Conservation (phyloP, 2,113 vertebrate species). For the Aegotheles bennettii region DNA sequence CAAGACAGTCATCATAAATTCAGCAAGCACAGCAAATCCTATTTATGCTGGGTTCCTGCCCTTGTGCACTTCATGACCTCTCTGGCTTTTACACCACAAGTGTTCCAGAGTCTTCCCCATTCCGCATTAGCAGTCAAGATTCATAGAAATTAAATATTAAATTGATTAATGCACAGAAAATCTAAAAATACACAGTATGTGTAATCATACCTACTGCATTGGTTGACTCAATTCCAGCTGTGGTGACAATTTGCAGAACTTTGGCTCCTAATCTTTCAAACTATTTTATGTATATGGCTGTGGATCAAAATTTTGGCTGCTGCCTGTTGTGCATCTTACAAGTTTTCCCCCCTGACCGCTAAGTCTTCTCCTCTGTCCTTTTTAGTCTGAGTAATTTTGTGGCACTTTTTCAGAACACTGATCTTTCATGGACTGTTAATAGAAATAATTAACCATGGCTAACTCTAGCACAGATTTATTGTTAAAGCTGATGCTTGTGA, state of each 20-base stretch:
- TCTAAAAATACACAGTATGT: background rate
- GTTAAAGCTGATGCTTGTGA: background rate
- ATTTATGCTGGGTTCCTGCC: background rate
- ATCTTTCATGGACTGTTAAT: background rate
- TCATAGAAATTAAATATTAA: background rate
- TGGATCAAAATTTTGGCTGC: background rate
- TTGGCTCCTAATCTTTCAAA: background rate
- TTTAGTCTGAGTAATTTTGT: background rate
- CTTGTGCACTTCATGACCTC: background rate
- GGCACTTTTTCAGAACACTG: background rate
- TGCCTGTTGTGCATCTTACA: background rate
- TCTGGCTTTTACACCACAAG: background rate
- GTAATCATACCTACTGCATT: background rate
- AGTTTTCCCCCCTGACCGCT: background rate
- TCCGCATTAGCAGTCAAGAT: background rate
- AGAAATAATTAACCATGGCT: background rate
- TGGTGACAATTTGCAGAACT: background rate
- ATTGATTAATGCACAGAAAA: background rate
- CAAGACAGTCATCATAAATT: background rate
- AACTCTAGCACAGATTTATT: background rate
- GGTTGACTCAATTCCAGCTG: background rate
- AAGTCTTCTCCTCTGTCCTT: background rate
- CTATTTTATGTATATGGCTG: background rate
- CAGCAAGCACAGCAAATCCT: background rate
- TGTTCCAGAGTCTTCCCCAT: background rate